A percentile compares a stretch with the other conserved stretches of the same genome.
Conservation (phyloP, 2,113 vertebrate genomes). For the Tragelaphus scriptus region DNA sequence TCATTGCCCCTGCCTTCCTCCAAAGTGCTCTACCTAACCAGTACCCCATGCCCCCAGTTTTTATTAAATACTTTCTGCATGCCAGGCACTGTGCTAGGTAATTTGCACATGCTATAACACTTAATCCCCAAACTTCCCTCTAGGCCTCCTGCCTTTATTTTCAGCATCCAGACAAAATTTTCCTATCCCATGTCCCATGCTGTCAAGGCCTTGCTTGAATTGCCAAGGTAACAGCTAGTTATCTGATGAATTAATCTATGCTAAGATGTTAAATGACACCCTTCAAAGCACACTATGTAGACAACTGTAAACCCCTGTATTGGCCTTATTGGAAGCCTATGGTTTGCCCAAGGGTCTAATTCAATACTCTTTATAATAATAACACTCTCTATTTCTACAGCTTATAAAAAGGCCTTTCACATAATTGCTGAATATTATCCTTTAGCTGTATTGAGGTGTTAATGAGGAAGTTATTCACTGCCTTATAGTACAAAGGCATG, state of each 20-base stretch:
- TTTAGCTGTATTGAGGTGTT: constrained; percentile 20
- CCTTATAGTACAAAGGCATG: neutral
- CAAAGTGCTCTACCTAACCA: constrained; percentile 7
- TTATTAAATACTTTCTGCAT: constrained; percentile 28
- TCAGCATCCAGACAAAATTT: constrained; percentile 21
- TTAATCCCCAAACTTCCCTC: neutral
- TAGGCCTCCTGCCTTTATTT: neutral
- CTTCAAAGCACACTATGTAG: constrained; percentile 3
- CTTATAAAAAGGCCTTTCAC: constrained; percentile 34
- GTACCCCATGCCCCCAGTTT: neutral
- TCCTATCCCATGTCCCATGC: neutral
- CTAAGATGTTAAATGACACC: constrained; percentile 29
- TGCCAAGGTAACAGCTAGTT: constrained; percentile 40
- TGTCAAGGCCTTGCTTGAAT: neutral
- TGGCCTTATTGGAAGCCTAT: neutral
- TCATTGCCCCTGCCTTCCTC: neutral
- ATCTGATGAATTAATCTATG: constrained; percentile 44
- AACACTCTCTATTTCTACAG: constrained; percentile 29
- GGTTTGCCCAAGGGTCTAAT: constrained; percentile 20
- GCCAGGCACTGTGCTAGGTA: neutral
- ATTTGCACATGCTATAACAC: neutral
- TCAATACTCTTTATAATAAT: constrained; percentile 30
- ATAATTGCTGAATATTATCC: constrained; percentile 35
- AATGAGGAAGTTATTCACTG: constrained; percentile 32
- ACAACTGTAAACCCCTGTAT: constrained; percentile 21